Evolutionary conservation across 2,797 vertebrate genomes (phyloP), one percentile per base, ranked within the genome.

Genomic region (Acestrorhynchus altus): DNA sequence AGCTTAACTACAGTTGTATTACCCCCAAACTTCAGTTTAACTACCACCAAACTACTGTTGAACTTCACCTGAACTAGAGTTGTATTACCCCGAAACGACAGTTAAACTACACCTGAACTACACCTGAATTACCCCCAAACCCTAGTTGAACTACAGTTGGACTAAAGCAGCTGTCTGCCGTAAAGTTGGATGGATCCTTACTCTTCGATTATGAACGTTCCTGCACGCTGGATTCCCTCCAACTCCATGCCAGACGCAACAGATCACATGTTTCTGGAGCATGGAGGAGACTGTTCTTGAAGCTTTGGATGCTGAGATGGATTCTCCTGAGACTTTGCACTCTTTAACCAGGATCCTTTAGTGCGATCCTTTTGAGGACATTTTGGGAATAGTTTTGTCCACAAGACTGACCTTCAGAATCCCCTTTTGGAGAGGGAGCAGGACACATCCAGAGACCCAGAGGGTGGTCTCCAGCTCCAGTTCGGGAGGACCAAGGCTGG

Each of bases 401-500:
- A 31, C 13, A 20, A 9, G 20, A 56, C 6, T 56, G 4, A 24
- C 52, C 51, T n/a, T 8, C n/a, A 52, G 2, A 52, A 52, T 8
- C 52, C 22, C 20, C 1, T n/a, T 6, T 22, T 5, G 22, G 9
- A 12, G 39, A 22, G 31, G 26, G 9, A 39, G 9, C 8, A 40
- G n/a, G 26, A 40, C 20, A 22, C 57, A n/a, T 1, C 31, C 59
- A 28, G 73, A 59, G 31, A 40, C 20, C 39, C 16, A 42, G 13
- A 56, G 52, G 26, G 39, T n/a, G n/a, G 31, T n/a, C 22, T 39
- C 66, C 51, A 20, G 51, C 59, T 39, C 54, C 46, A 35, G 81
- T 71, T 78, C 80, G 76, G 67, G 82, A 85, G 69, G 64, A 61
- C 9, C 18, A 31, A 44, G 57, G 83, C 77, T 59, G 0, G 24